Percentiles rank a stretch among this genome's conserved stretches.
These are phyloP conservation scores for Nothoprocta perdicaria DNA, from an alignment of 2,113 vertebrate genomes.

Conservation along the genomic window DNA sequence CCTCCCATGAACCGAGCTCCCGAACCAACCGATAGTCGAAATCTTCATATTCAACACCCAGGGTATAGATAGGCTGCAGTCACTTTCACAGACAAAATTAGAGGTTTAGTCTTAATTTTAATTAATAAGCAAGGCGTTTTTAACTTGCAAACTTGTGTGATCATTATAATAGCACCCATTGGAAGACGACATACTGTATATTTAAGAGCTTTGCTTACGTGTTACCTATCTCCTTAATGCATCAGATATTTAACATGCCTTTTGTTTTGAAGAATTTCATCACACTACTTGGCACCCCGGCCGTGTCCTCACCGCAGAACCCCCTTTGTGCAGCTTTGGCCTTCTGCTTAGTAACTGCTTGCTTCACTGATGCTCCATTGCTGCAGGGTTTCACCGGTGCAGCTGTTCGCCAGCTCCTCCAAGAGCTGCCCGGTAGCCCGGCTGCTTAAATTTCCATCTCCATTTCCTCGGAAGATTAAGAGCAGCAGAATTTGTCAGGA, in stretches of 20 bases:
- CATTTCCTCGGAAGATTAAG: conserved; percentile 60
- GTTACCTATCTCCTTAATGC: conserved; percentile 20
- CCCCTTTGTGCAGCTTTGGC: conserved; percentile 38
- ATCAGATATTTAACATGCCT: conserved; percentile 42
- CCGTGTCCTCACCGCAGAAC: conserved; percentile 19
- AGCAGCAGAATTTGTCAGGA: conserved; percentile 59
- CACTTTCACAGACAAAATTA: conserved; percentile 66
- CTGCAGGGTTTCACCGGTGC: conserved; percentile 22
- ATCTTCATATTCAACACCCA: conserved; percentile 96
- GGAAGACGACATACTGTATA: conserved; percentile 51
- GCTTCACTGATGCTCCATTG: conserved; percentile 44
- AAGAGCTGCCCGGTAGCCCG: background rate
- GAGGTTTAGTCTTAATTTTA: conserved; percentile 83
- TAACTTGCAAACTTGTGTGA: conserved; percentile 81
- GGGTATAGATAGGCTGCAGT: conserved; percentile 97
- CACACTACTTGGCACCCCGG: conserved; percentile 47
- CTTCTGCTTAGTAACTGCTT: conserved; percentile 33
- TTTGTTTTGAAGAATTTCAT: conserved; percentile 54
- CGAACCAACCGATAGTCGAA: conserved; percentile 89
- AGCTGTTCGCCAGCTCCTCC: background rate
- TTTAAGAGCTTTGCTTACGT: conserved; percentile 49
- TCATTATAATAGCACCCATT: conserved; percentile 73
- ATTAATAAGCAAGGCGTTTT: conserved; percentile 79
- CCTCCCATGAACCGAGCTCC: conserved; percentile 89
- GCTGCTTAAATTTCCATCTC: conserved; percentile 46